Evolutionary conservation across 1,140 invertebrate species (phyloP), one percentile per base, ranked within the genome.

Genomic region (Ectropis grisescens): DNA sequence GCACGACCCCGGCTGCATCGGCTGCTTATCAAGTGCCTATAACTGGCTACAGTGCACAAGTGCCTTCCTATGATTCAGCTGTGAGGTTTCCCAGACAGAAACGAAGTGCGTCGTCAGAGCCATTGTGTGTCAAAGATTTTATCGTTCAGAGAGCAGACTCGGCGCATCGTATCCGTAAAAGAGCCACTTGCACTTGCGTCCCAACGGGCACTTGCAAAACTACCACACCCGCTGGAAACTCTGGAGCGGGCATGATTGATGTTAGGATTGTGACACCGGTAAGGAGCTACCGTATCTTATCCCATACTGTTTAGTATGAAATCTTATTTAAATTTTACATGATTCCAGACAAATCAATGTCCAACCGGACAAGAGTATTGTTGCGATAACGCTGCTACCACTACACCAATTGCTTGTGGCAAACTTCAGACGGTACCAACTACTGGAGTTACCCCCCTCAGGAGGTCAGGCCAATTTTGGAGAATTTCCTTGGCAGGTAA

Each of bases 211-310:
- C 67, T n/a, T 83, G 82, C 44, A 41, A 55, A 6, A 40, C 32
- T 11, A 33, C 35, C 10, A 40, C 40, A 11, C 19, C 19, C 9
- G 16, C 16, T 15, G 49, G 43, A 15, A 65, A 52, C 11, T 66
- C 74, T 43, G 84, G 84, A 19, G 78, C 74, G 27, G 82, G 83
- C 2, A 68, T 83, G 33, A 82, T 89, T 9, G 87, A 89, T 41
- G 72, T 88, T 42, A 74, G 87, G 43, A 88, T 89, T 11, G 87
- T 88, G 1, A 87, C 84, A 41, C 82, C 61, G 32, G 87, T 85
- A 76, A 59, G 69, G 57, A 11, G 14, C 19, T 34, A n/a, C 11
- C 33, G 16, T 11, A 16, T 10, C 42, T 39, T 16, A 6, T 39
- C 26, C 12, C 38, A 28, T 35, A 29, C 3, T 4, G 13, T 14